phyloP scores from a whole-genome alignment of 2,797 vertebrate genomes.

The Arremon brunneinucha region DNA sequence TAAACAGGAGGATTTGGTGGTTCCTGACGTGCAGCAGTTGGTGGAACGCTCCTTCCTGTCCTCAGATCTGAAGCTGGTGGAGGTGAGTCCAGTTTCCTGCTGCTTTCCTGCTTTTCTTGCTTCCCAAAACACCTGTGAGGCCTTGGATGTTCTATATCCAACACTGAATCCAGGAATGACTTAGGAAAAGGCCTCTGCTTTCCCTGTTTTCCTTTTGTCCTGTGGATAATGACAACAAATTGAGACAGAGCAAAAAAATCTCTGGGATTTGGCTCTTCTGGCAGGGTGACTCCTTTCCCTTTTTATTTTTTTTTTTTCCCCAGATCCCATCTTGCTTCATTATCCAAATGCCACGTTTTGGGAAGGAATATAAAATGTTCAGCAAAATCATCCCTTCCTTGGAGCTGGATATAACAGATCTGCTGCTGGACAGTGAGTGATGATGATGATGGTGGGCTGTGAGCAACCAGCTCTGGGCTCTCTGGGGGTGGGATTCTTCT shows the following conservation, averaged over 20 bases:
- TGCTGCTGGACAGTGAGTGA: slow-evolving; percentile 82
- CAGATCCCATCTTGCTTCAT: slow-evolving; percentile 90
- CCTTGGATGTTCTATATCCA: not conserved
- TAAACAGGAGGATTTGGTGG: slow-evolving; percentile 65
- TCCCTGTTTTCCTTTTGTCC: not conserved
- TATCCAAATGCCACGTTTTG: slow-evolving; percentile 91
- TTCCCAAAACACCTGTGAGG: not conserved
- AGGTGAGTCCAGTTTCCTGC: slow-evolving; percentile 39
- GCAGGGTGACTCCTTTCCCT: not conserved
- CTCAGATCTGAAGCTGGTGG: slow-evolving; percentile 66
- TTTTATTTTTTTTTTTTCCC: not conserved
- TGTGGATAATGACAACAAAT: not conserved
- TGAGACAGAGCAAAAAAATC: not conserved
- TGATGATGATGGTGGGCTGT: fast-evolving
- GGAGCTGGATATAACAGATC: slow-evolving; percentile 86
- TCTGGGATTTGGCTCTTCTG: not conserved
- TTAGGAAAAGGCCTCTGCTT: not conserved
- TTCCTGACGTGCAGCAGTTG: slow-evolving; percentile 70
- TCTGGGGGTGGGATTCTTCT: not conserved
- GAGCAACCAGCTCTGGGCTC: not conserved
- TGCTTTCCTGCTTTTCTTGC: not conserved
- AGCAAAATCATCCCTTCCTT: slow-evolving; percentile 88
- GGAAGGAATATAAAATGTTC: slow-evolving; percentile 94
- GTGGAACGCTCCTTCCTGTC: slow-evolving; percentile 72
- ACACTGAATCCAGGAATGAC: fast-evolving